Evolutionary conservation across 2,888 invertebrate genomes (phyloP).

Genomic region (Perithous albicinctus): DNA sequence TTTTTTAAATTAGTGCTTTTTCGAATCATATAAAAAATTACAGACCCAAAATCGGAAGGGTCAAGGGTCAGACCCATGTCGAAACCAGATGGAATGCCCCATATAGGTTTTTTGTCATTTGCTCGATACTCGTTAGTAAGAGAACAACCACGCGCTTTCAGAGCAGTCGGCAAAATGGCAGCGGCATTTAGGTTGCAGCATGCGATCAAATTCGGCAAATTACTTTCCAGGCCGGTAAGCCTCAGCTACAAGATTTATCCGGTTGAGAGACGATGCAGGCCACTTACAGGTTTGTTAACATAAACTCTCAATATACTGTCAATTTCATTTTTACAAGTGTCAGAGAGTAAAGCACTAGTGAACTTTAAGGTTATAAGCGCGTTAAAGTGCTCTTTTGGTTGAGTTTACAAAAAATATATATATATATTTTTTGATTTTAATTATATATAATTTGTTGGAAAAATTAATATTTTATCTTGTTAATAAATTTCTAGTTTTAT

Average conservation of each 20-base stretch:
- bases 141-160: slow-evolving; percentile 2
- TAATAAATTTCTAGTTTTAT: slow-evolving; percentile 60
- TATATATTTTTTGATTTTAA: too few species aligned
- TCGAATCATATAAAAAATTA: too few species aligned
- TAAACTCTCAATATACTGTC: slow-evolving; percentile 17
- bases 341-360: background rate
- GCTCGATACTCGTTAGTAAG: background rate
- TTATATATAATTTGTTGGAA: background rate
- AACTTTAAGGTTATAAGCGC: slow-evolving; percentile 68
- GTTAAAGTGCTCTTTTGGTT: too few species aligned
- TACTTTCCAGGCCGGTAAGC: slow-evolving; percentile 71
- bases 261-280: slow-evolving; percentile 68
- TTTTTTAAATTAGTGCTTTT: too few species aligned
- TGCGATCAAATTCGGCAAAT: slow-evolving; percentile 76
- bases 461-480: slow-evolving; percentile 12
- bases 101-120: too few species aligned
- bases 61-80: too few species aligned
- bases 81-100: too few species aligned
- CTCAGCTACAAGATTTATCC: slow-evolving; percentile 67
- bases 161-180: slow-evolving; percentile 75
- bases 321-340: background rate
- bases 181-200: slow-evolving; percentile 75
- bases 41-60: too few species aligned
- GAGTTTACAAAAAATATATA: too few species aligned
- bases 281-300: slow-evolving; percentile 71